A percentile compares a stretch with the other conserved stretches of the same genome.
Evolutionary conservation across 2,113 vertebrate species (phyloP).

Genomic region (Heptranchias perlo): DNA sequence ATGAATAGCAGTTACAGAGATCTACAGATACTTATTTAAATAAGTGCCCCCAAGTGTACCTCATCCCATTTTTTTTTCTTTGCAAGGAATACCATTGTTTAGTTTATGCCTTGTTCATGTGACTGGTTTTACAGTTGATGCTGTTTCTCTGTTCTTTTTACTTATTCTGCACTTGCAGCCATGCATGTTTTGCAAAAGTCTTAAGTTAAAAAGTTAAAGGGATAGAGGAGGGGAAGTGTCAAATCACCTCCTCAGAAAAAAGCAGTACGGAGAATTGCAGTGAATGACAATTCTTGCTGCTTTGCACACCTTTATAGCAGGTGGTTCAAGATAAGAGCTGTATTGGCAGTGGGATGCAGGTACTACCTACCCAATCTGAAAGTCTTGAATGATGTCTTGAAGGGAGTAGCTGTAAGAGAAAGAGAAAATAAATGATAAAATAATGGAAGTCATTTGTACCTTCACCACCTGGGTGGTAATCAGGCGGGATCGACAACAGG

Average conservation of each 20-base stretch:
- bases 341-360: background rate
- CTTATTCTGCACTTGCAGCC: background rate
- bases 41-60: background rate
- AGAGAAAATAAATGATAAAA: background rate
- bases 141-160: background rate
- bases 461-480: conserved; percentile 11
- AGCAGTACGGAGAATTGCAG: background rate
- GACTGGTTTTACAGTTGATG: background rate
- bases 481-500: too few relatives aligned
- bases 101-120: background rate
- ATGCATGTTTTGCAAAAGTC: background rate
- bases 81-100: background rate
- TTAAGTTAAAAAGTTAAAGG: background rate
- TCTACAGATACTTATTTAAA: background rate
- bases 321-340: too few relatives aligned
- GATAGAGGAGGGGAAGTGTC: background rate
- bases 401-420: background rate
- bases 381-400: background rate
- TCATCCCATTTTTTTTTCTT: background rate
- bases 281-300: background rate
- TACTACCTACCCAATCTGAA: too few relatives aligned
- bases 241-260: background rate
- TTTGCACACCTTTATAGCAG: background rate
- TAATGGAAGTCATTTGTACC: background rate
- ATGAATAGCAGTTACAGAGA: background rate